Evolutionary conservation across 2,113 vertebrate species (phyloP).

Genomic region (Megatriorchis doriae): DNA sequence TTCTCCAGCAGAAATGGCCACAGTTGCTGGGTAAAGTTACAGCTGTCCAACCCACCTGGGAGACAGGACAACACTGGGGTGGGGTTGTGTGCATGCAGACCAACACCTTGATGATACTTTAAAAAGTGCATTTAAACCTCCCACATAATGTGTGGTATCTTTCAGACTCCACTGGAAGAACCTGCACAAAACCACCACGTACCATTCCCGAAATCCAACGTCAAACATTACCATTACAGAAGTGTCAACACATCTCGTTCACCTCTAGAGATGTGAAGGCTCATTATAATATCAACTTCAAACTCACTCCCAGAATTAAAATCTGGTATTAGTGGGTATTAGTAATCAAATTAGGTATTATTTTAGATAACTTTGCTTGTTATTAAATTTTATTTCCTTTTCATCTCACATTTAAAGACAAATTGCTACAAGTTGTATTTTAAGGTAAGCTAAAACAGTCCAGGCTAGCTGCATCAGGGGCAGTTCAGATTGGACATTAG

Average conservation of each 20-base stretch:
- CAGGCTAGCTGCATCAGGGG: not conserved
- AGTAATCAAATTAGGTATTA: not conserved
- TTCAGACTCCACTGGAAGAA: not conserved
- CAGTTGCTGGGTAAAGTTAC: not conserved
- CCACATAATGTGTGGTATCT: not conserved
- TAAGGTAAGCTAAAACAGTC: not conserved
- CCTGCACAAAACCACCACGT: not conserved
- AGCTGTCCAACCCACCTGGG: not conserved
- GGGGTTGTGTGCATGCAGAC: fast-evolving
- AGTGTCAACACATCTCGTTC: not conserved
- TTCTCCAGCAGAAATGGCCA: not conserved
- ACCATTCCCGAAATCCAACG: not conserved
- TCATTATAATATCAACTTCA: not conserved
- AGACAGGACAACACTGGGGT: not conserved
- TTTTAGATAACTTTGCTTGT: not conserved
- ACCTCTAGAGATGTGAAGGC: not conserved
- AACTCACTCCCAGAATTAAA: not conserved
- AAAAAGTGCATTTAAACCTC: not conserved
- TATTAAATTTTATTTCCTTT: not conserved
- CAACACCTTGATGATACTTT: not conserved
- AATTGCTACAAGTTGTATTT: not conserved
- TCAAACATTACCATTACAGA: fast-evolving
- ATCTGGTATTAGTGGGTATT: not conserved
- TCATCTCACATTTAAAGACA: not conserved
- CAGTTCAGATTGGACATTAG: not conserved